Conservation (phyloP, 2,113 vertebrate genomes). For the Hiodon alosoides region DNA sequence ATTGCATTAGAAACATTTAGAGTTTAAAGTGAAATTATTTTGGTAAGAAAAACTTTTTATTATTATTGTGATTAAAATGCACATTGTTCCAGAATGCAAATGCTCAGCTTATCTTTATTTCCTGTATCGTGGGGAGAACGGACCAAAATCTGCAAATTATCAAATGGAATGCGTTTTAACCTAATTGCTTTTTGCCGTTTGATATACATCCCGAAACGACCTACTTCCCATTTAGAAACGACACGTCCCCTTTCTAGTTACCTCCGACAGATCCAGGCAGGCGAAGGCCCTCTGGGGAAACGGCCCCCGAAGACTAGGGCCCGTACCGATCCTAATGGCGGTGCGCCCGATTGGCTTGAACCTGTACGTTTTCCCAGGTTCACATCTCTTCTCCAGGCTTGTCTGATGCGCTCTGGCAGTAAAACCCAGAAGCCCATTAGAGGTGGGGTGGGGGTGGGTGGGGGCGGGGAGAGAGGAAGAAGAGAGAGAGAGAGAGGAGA, state of each 20-base stretch:
- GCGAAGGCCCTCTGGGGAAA: neutral
- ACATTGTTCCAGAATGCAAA: neutral
- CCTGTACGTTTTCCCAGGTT: neutral
- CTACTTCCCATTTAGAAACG: neutral
- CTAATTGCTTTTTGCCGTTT: neutral
- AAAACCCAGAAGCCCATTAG: neutral
- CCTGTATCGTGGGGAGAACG: neutral
- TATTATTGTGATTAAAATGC: conserved; percentile 17
- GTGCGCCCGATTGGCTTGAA: neutral
- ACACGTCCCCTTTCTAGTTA: neutral
- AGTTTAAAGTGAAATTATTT: neutral
- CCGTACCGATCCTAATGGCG: too few species aligned
- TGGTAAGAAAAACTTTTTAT: neutral
- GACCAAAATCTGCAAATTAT: conserved; percentile 2
- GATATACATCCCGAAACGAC: neutral
- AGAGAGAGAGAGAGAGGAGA: neutral
- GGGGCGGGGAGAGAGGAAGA: neutral
- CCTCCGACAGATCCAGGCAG: too few species aligned
- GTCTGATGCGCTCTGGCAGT: neutral
- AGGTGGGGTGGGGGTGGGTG: neutral
- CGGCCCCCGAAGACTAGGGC: neutral
- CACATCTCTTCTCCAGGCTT: neutral
- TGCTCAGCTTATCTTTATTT: neutral
- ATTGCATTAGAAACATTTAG: neutral
- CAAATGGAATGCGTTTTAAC: neutral